phyloP scores from a whole-genome alignment of 2,888 invertebrate species.

The Calameuta pallipes region DNA sequence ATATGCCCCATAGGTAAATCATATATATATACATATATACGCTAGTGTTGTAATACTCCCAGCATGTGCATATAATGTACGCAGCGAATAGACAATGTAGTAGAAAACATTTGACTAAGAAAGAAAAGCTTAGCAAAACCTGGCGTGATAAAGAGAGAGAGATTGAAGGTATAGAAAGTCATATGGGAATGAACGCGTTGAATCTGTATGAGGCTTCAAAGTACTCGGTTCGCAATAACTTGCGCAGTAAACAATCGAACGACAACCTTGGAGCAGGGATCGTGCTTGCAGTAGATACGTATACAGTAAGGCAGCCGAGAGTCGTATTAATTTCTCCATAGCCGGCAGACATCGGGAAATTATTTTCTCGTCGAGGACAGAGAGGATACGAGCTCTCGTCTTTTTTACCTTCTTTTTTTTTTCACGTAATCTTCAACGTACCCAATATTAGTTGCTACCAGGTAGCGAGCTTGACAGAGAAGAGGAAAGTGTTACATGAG shows the following conservation, averaged over 20 bases:
- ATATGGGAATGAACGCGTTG: conserved; percentile 4
- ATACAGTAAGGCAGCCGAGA: conserved; percentile 30
- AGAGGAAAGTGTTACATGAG: no score
- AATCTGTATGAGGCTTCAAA: conserved; percentile 43
- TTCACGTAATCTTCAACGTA: conserved; percentile 24
- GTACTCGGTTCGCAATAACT: conserved; percentile 18
- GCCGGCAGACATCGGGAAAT: conserved; percentile 39
- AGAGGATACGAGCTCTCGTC: conserved; percentile 27
- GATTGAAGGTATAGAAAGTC: background rate
- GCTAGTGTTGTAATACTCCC: no score
- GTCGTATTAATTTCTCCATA: conserved; percentile 50
- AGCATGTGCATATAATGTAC: no score
- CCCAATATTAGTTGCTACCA: background rate
- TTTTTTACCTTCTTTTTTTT: conserved; percentile 13
- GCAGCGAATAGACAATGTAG: no score
- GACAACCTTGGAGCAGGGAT: conserved; percentile 12
- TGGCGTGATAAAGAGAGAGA: conserved; percentile 1
- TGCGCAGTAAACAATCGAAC: conserved; percentile 11
- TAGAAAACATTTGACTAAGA: no score
- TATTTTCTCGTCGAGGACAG: conserved; percentile 36
- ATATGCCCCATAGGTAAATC: no score
- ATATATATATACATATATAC: no score
- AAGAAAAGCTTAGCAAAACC: no score
- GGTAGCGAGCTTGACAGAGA: no score
- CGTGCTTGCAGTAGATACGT: background rate